These are phyloP conservation scores for Dasysyrphus albostriatus DNA, from an alignment of 2,888 invertebrate species.

Conservation along the genomic window DNA sequence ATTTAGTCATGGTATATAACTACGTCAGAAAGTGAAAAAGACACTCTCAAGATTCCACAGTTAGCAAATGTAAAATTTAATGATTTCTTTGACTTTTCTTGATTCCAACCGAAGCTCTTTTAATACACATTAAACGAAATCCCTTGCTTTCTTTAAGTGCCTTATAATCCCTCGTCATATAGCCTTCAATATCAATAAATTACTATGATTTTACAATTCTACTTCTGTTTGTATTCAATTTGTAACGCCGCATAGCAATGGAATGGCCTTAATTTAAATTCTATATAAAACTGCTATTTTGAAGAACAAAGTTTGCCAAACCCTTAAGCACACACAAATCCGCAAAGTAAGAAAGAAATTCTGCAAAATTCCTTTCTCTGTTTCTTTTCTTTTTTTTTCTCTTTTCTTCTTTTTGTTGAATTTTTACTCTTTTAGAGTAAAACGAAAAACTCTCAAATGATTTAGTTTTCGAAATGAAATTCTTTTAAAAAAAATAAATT, in stretches of 20 bases:
- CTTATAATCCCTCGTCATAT: not conserved
- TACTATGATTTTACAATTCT: constrained; percentile 4
- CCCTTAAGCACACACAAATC: constrained; percentile 26
- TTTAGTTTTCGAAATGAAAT: constrained; percentile 37
- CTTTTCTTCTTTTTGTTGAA: not conserved
- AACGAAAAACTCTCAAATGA: constrained; percentile 31
- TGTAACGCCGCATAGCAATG: not conserved
- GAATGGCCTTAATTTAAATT: constrained; percentile 15
- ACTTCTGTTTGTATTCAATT: constrained; percentile 21
- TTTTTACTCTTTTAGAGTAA: not conserved
- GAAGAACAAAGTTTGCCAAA: constrained; percentile 5
- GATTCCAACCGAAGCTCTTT: not conserved
- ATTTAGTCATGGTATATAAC: too few species aligned
- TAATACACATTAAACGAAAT: not conserved
- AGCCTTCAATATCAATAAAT: constrained; percentile 12
- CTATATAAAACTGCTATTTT: not conserved
- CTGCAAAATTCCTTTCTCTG: not conserved
- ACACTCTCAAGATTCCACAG: too few species aligned
- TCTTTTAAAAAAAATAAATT: constrained; percentile 60
- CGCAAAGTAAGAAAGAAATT: constrained; percentile 5
- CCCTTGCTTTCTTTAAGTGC: not conserved
- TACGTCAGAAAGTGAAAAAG: too few species aligned
- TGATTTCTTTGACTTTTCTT: not conserved
- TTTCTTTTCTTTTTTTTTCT: not conserved
- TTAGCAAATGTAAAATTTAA: not conserved